phyloP scores from a whole-genome alignment of 2,797 vertebrate genomes.

The Sparidentex hasta region DNA sequence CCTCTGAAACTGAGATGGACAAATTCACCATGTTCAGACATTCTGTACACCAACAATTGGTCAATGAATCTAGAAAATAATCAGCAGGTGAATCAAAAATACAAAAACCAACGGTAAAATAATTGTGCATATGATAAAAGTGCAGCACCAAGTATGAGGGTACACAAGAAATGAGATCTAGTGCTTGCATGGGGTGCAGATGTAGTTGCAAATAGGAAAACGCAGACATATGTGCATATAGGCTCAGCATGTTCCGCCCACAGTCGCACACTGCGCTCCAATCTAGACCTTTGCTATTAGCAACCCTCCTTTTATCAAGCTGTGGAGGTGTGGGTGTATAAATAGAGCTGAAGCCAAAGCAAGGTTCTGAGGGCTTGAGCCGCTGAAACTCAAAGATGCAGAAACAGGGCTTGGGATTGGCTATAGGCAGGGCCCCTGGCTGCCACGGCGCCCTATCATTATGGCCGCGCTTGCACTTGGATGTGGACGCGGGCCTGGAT shows the following conservation, averaged over 20 bases:
- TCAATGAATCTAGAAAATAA: too few relatives aligned
- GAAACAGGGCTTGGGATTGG: conserved; percentile 34
- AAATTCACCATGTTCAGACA: too few relatives aligned
- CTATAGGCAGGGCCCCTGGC: conserved; percentile 48
- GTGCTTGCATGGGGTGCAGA: neutral
- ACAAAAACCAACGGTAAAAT: too few relatives aligned
- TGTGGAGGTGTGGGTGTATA: conserved; percentile 68
- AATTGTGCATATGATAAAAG: too few relatives aligned
- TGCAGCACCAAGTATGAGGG: too few relatives aligned
- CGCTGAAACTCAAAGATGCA: conserved; percentile 41
- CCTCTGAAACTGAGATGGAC: too few relatives aligned
- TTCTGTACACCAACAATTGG: too few relatives aligned
- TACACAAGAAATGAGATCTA: neutral
- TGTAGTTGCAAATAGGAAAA: conserved; percentile 12
- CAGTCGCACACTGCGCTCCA: conserved; percentile 22
- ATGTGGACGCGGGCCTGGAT: conserved; percentile 74
- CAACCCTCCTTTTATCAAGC: conserved; percentile 54
- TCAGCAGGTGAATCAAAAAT: too few relatives aligned
- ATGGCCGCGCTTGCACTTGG: conserved; percentile 66
- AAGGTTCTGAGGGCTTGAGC: conserved; percentile 5
- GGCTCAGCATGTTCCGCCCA: conserved; percentile 24
- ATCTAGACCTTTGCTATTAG: conserved; percentile 47
- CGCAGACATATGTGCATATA: neutral
- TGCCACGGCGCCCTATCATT: conserved; percentile 81
- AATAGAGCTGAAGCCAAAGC: conserved; percentile 60